Base-by-base conservation (phyloP, 2,113 vertebrate genomes). In the Calyptommatus sinebrachiatus region DNA sequence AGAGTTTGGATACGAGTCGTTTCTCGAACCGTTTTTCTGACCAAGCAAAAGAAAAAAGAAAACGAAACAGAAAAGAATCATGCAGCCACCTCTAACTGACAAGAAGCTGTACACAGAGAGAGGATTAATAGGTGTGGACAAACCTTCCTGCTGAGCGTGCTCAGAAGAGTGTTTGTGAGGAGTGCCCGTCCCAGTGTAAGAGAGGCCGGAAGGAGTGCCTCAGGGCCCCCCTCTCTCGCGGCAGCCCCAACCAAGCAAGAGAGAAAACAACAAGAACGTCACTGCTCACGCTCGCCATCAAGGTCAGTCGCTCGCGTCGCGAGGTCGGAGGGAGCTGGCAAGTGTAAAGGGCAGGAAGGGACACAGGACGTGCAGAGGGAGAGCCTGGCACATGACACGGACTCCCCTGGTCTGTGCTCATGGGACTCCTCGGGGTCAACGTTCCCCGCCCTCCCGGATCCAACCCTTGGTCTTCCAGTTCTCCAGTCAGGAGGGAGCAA, bases 181-280 rank as follows among this genome's bases (percentile, higher is more conserved):
- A 95, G 95, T 95, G 93, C 94, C 94, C 94, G 94, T 96, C 95
- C 94, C 93, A 96, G 95, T 93, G 95, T 94, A 95, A 96, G 94
- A 96, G 95, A 96, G 95, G 94, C 94, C 87, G 94, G 94, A 93
- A 93, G 94, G 94, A 93, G 82, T 94, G 95, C 94, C 94, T 96
- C 95, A 96, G 94, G 95, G 94, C 96, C 95, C 95, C 94, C 92
- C 94, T 94, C 95, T 95, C 94, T 96, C 95, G 95, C 95, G 94
- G 95, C 94, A 94, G 95, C 95, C 94, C 95, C 95, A 96, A 95
- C 95, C 96, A 96, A 96, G 94, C 95, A 95, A 95, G 95, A 95
- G 93, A 95, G 95, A 95, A 96, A 94, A 96, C 94, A 96, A 96
- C 94, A 96, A 92, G 93, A 92, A 96, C 90, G 89, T 95, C 94